Evolutionary conservation across 2,888 invertebrate species (phyloP), one percentile per base, ranked within the genome.

Genomic region (Epirrhoe tristata): DNA sequence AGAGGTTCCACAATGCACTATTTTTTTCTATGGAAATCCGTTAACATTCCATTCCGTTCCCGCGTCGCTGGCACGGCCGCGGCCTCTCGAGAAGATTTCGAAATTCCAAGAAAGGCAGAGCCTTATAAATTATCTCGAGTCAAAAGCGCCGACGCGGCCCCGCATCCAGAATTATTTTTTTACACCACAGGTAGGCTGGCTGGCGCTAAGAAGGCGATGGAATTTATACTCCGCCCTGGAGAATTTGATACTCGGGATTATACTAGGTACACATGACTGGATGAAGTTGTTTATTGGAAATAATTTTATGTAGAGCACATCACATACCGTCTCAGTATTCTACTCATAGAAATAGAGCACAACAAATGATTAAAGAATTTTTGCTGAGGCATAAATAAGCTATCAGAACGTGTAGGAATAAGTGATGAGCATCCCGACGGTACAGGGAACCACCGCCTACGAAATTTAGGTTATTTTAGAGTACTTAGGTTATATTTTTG

Each of bases 51-150:
- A 89, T 87, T 87, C 87, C 84, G 80, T 82, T 83, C 82, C 88
- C 82, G 83, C 81, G 84, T 82, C 81, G 80, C 82, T 81, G 80
- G 74, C 77, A 70, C 63, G 73, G 81, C 76, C 81, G 78, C 82
- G 86, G 87, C 87, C 64, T 88, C 91, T 88, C 83, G 81, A 80
- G 83, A 87, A 90, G 91, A 93, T 93, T 93, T 93, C 91, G 91
- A 90, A 93, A 93, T 93, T 93, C 93, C 87, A 84, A 89, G 93
- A 93, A 93, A 91, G 92, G 92, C 86, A 89, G 84, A 88, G 88
- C 91, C 92, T 93, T 92, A 92, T 93, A 93, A 93, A 93, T 92
- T 91, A 92, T 93, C 90, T 90, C 93, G 93, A 92, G 93, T 90
- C 93, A 93, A 93, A 93, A 92, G 93, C 86, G 91, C 93, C 93